These are phyloP conservation scores for Seladonia tumulorum DNA, from an alignment of 2,888 invertebrate genomes.

Conservation along the genomic window DNA sequence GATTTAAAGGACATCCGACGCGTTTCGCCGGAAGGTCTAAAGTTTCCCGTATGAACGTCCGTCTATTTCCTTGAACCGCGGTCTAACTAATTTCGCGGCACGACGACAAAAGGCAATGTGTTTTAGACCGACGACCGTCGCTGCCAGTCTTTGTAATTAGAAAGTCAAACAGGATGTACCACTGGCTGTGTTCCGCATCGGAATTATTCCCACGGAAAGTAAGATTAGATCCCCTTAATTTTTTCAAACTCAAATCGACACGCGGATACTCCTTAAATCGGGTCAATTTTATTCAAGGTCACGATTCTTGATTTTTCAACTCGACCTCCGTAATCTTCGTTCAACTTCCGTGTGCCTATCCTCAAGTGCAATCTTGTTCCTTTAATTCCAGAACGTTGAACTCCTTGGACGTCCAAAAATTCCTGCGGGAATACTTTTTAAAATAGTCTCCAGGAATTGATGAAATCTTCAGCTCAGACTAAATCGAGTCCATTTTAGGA, in stretches of 20 bases:
- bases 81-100: constrained; percentile 47
- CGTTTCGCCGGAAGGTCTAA: constrained; percentile 66
- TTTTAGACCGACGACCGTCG: background rate
- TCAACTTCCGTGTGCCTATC: too few species aligned
- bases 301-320: too few species aligned
- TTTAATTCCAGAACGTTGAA: too few species aligned
- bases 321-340: too few species aligned
- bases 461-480: too few species aligned
- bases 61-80: constrained; percentile 30
- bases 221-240: background rate
- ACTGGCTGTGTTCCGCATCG: background rate
- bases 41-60: constrained; percentile 64
- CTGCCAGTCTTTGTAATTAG: background rate
- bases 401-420: too few species aligned
- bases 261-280: too few species aligned
- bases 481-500: too few species aligned
- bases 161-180: background rate
- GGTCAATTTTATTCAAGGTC: too few species aligned
- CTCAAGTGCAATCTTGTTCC: too few species aligned
- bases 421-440: too few species aligned
- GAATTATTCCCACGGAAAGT: background rate
- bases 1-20: constrained; percentile 74
- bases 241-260: background rate
- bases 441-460: too few species aligned
- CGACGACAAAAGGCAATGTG: constrained; percentile 10